Evolutionary conservation across 2,888 invertebrate species (phyloP), one percentile per base, ranked within the genome.

Genomic region (Epistrophella euchroma): DNA sequence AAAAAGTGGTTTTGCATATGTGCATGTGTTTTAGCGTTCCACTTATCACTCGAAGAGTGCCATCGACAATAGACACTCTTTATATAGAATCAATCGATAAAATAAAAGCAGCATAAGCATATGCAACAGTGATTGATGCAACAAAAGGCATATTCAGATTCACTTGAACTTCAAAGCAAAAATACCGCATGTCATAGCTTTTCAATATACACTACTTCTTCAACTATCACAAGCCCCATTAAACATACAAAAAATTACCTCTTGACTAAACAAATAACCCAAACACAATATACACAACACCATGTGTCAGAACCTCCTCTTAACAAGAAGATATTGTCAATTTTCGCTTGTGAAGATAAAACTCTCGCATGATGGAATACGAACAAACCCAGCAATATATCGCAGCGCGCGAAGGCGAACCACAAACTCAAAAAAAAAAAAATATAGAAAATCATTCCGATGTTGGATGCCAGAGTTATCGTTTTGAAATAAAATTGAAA

Each of bases 251-350:
- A 17, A 45, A 45, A 56, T 1, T n/a, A 32, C 37, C 50, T 58
- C 68, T 79, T 50, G 28, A 79, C 25, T 37, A 40, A 25, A 35
- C 55, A 45, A 45, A 25, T 28, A 72, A 19, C 25, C 22, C 40
- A 3, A 15, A 40, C 43, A 11, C 47, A 15, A 52, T 15, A 25
- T 25, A 2, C 4, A n/a, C 37, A 17, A n/a, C n/a, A n/a, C n/a
- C 32, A 19, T 28, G 32, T 19, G 32, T 28, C 47, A 45, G 19
- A 32, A 66, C 11, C 66, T 22, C 19, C 47, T 47, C 19, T 32
- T 1, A 25, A 37, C 28, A 19, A 9, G 28, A 77, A 72, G 71
- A 82, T 82, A 76, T 81, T 72, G 76, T 52, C 66, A 82, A 82
- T 77, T 76, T 76, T 68, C 35, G 60, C 45, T 32, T 47, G 35